Conservation (phyloP, 2,888 invertebrate species). For the Adelphocoris suturalis region DNA sequence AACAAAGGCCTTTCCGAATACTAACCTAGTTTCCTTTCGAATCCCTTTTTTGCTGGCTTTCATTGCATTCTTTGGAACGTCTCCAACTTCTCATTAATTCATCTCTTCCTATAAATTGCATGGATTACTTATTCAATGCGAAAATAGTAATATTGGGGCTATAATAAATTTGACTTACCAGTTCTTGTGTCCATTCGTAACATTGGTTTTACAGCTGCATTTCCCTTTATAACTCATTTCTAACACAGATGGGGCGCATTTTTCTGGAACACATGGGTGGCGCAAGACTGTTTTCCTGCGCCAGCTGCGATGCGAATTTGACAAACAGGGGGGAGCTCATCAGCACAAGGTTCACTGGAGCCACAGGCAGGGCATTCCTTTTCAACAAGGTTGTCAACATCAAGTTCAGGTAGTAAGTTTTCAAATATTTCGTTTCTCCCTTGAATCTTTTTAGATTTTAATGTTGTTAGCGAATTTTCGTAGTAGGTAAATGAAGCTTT, state of each 20-base stretch:
- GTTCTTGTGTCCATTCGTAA: too few species aligned
- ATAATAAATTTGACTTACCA: too few species aligned
- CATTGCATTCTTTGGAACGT: neutral
- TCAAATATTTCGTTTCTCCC: neutral
- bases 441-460: neutral
- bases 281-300: conserved; percentile 94
- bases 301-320: conserved; percentile 95
- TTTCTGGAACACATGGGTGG: conserved; percentile 98
- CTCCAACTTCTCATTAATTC: neutral
- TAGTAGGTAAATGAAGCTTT: too few species aligned
- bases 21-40: conserved; percentile 40
- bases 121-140: too few species aligned
- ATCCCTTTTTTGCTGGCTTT: neutral
- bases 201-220: too few species aligned
- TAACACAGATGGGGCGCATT: conserved; percentile 93
- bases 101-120: neutral
- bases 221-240: too few species aligned
- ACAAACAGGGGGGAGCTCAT: conserved; percentile 97
- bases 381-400: conserved; percentile 98
- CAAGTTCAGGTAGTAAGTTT: conserved; percentile 84
- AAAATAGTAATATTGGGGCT: too few species aligned
- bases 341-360: conserved; percentile 97
- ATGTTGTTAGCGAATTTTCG: too few species aligned
- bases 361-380: conserved; percentile 98
- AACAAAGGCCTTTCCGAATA: conserved; percentile 1